Base-by-base conservation (phyloP, 2,113 vertebrate genomes). In the Paedocypris sp. region DNA sequence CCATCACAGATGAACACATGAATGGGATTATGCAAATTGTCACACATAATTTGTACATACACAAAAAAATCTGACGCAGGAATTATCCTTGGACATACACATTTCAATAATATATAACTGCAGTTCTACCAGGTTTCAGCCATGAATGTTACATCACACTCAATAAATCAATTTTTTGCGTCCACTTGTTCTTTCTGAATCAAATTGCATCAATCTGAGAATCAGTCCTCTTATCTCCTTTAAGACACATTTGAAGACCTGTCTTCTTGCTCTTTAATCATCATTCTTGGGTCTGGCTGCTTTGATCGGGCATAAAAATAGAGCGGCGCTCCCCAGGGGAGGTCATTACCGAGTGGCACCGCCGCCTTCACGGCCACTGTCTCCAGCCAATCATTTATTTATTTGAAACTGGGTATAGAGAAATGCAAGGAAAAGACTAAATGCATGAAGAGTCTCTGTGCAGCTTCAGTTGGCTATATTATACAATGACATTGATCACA, bases 311-410 rank as follows among this genome's bases (percentile, higher is more conserved):
- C 39, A 63, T 52, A 52, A 52, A 62, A 69, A 64, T 41, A 52
- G 32, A 29, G 41, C 38, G 4, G 7, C 9, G 11, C 60, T 57
- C 53, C 23, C 18, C 46, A 35, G 60, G 10, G 59, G 25, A 51
- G 66, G 53, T 59, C 47, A 25, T 64, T 68, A 68, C 23, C n/a
- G 28, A 35, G 38, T 42, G 25, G 46, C 58, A 42, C 19, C 13
- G 12, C 23, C 29, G 23, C 15, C 36, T 4, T 10, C 35, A 53
- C 11, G 50, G 20, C n/a, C 22, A 25, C 32, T 32, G 41, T 56
- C 51, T 48, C 22, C 16, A 19, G 62, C 23, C 32, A 7, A 22
- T 57, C 33, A 25, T 57, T 48, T 48, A 38, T 38, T 46, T 29
- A 48, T 47, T 35, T 54, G 20, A 28, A 23, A 5, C 22, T 6